Evolutionary conservation across 1,140 invertebrate genomes (phyloP), one percentile per base, ranked within the genome.

Genomic region (Drosophila grimshawi): DNA sequence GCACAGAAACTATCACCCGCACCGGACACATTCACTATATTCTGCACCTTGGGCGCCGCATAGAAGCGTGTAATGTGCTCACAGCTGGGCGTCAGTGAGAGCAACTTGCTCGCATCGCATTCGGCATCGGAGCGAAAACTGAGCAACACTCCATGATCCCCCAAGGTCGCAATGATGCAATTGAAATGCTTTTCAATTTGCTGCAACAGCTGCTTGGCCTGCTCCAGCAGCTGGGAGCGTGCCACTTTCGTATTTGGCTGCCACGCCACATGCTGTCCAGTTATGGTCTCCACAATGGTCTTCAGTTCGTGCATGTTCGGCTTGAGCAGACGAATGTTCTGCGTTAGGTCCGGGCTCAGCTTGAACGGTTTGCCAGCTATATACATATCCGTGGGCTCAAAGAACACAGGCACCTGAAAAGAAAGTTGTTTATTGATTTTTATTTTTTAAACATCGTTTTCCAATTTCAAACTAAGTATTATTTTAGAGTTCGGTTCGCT

Each of bases 251-350:
- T 55, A n/a, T 70, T 5, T 0, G 52, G 59, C 27, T 73, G 55
- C 45, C 52, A 49, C 4, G 60, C 27, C 0, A 78, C 69, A 29
- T 29, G 35, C 33, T 69, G 33, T 0, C 66, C 70, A 3, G 68
- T 92, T 10, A 78, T 80, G 4, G 69, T 67, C 41, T 75, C 68
- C 29, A 93, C 93, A 75, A 95, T 95, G 32, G 93, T 92, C 73
- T 92, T 90, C 19, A 97, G 91, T 93, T 97, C 96, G 43, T 93
- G 93, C 7, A 96, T 74, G 93, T 97, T 97, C 8, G 96, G 96
- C 4, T 96, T 95, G 0, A 95, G 93, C 75, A 94, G 95, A 3
- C 93, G 93, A 39, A 97, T 90, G 19, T 91, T 74, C 53, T 93
- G 93, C 76, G 93, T 88, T 0, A 92, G 68, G 3, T 78, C 56